These are phyloP conservation scores for Scomber colias DNA, from an alignment of 2,113 vertebrate species.

Conservation along the genomic window DNA sequence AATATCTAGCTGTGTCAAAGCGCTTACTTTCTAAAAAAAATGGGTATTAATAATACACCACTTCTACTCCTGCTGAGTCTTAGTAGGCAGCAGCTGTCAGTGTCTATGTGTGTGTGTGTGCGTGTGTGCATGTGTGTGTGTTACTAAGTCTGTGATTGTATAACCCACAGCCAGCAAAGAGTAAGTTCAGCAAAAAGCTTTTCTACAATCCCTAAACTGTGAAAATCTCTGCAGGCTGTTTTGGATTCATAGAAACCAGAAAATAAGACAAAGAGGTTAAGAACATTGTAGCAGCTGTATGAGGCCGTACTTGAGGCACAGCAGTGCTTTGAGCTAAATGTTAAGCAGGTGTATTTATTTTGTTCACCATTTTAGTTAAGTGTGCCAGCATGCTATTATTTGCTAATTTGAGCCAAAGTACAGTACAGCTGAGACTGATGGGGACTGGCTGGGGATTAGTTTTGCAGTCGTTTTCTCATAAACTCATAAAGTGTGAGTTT, in stretches of 20 bases:
- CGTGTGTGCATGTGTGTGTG: background rate
- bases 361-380: too few relatives aligned
- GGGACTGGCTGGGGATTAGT: too few relatives aligned
- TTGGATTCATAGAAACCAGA: background rate
- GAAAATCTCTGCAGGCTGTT: conserved; percentile 2
- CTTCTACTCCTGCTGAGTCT: conserved; percentile 2
- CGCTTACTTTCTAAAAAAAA: conserved; percentile 15
- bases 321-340: background rate
- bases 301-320: too few relatives aligned
- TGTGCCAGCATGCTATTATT: too few relatives aligned
- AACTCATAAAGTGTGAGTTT: too few relatives aligned
- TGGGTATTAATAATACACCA: conserved; percentile 5
- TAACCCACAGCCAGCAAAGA: background rate
- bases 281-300: too few relatives aligned
- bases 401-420: too few relatives aligned
- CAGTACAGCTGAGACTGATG: too few relatives aligned
- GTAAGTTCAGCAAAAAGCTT: conserved; percentile 15
- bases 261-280: background rate
- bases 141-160: conserved; percentile 2
- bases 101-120: background rate
- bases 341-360: too few relatives aligned
- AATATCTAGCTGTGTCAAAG: background rate
- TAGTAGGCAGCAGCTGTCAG: conserved; percentile 19
- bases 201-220: conserved; percentile 26
- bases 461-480: too few relatives aligned